Evolutionary conservation across 2,113 vertebrate genomes (phyloP).

Genomic region (Calyptommatus sinebrachiatus): DNA sequence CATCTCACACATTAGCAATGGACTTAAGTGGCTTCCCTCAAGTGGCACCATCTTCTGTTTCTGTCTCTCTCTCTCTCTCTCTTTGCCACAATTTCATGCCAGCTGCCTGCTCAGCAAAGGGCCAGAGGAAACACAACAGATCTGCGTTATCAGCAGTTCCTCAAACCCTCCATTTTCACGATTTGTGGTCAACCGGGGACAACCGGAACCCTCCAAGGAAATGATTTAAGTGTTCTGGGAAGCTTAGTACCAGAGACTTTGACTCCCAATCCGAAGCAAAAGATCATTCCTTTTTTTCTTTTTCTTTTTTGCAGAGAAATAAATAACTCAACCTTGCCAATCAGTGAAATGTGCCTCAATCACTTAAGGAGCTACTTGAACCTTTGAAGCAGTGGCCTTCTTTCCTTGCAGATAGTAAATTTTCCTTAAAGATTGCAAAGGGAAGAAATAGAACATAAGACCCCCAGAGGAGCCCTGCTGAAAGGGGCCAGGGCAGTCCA

Average conservation of each 20-base stretch:
- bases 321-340: neutral
- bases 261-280: conserved; percentile 39
- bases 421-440: neutral
- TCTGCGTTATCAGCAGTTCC: neutral
- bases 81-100: neutral
- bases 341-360: neutral
- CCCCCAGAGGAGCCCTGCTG: neutral
- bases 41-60: neutral
- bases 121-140: neutral
- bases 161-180: neutral
- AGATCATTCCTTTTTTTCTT: neutral
- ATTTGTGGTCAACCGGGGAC: neutral
- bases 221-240: conserved; percentile 64
- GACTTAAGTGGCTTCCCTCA: neutral
- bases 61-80: too few relatives aligned
- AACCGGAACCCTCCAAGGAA: conserved; percentile 54
- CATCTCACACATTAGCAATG: neutral
- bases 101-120: neutral
- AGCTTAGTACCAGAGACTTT: conserved; percentile 57
- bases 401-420: neutral
- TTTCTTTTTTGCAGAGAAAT: neutral
- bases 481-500: too few relatives aligned
- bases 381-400: neutral
- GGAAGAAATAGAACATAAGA: neutral
- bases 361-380: neutral